These are phyloP conservation scores for Stenodema calcarata DNA, from an alignment of 2,888 invertebrate genomes.

Conservation along the genomic window DNA sequence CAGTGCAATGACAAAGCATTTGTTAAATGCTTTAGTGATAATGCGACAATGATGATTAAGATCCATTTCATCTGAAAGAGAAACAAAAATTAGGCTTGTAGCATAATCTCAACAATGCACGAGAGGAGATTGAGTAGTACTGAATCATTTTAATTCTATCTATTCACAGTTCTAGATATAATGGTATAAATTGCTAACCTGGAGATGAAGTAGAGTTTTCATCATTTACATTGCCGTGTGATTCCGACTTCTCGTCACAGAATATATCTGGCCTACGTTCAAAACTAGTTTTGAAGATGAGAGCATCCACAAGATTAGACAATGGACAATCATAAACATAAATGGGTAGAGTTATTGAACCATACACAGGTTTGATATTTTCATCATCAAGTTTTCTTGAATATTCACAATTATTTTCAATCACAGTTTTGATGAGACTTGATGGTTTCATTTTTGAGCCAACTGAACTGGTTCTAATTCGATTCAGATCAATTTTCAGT, in stretches of 20 bases:
- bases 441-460: constrained; percentile 57
- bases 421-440: constrained; percentile 51
- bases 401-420: constrained; percentile 48
- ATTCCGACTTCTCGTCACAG: constrained; percentile 57
- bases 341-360: constrained; percentile 65
- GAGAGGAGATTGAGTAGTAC: no score
- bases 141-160: no score
- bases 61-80: constrained; percentile 60
- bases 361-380: constrained; percentile 52
- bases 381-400: constrained; percentile 31
- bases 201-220: neutral
- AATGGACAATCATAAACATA: constrained; percentile 75
- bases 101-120: no score
- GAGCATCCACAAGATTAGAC: constrained; percentile 66
- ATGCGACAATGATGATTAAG: constrained; percentile 68
- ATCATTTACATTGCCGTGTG: neutral
- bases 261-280: constrained; percentile 63
- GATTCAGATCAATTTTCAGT: constrained; percentile 53
- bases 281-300: constrained; percentile 62
- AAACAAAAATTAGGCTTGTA: neutral
- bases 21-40: constrained; percentile 65
- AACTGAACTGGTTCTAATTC: constrained; percentile 58
- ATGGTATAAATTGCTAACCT: neutral
- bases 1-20: constrained; percentile 70
- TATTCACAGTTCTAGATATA: no score